Conservation (phyloP, 2,113 vertebrate genomes). For the Talpa occidentalis region DNA sequence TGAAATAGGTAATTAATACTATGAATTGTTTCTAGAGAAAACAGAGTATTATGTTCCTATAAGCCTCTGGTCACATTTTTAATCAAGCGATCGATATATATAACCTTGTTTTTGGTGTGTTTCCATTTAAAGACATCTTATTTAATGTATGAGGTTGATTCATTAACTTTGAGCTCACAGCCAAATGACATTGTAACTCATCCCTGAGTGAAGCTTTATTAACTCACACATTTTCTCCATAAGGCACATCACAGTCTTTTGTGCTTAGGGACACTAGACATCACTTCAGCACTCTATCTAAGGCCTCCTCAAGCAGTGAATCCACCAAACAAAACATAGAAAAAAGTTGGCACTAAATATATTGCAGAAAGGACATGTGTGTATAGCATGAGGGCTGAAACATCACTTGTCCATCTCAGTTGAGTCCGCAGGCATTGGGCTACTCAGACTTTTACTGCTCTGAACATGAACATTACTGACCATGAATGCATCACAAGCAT, state of each 20-base stretch:
- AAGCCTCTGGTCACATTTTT: background rate
- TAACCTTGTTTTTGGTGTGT: background rate
- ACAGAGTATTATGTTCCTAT: background rate
- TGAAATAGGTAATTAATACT: background rate
- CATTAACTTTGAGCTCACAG: background rate
- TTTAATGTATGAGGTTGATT: background rate
- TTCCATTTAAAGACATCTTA: slow-evolving; percentile 21
- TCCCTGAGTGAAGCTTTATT: background rate
- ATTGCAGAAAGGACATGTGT: background rate
- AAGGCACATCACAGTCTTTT: background rate
- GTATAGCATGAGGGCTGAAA: background rate
- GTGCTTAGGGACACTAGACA: background rate
- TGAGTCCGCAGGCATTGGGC: too few relatives aligned
- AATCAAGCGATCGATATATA: background rate
- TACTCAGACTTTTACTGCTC: background rate
- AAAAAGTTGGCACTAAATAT: background rate
- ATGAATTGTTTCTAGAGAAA: background rate
- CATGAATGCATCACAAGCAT: background rate
- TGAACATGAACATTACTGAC: background rate
- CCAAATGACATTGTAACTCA: background rate
- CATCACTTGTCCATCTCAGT: too few relatives aligned
- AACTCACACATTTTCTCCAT: background rate
- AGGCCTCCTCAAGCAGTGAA: background rate
- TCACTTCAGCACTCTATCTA: background rate
- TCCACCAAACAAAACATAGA: background rate